Evolutionary conservation across 2,113 vertebrate species (phyloP), one percentile per base, ranked within the genome.

Genomic region (Cyprichromis sp.): DNA sequence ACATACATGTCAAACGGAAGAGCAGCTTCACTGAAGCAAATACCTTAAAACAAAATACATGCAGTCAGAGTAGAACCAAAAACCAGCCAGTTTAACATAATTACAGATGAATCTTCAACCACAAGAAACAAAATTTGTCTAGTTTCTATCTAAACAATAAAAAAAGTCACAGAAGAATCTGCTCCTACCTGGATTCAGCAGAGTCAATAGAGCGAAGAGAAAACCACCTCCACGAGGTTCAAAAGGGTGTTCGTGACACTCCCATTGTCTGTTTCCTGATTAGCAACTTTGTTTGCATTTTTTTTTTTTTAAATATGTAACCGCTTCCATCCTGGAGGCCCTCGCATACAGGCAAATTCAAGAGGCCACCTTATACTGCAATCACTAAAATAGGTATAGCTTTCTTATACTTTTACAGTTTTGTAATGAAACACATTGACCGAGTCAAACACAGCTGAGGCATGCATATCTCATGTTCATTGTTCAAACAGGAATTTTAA

Each of bases 251-350:
- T 63, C 0, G 1, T 63, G 31, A 63, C 59, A 63, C 9, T 63
- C 6, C 9, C 59, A n/a, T n/a, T n/a, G 59, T 3, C 17, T n/a
- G 31, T 63, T n/a, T 36, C 31, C 16, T 24, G 26, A n/a, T 61
- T 34, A 5, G 45, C 84, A 80, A 16, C 31, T 29, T 24, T 26
- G n/a, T 52, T 4, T 45, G 4, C 1, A 6, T 50, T 17, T 4
- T 38, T 50, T 17, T 17, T 4, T 38, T 14, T 1, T 0, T 0
- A 5, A 55, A 16, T 16, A 12, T 2, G 45, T 11, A 84, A 42
- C 19, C 0, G 0, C 40, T 76, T 5, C 42, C 24, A 8, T 45
- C 14, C 4, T 76, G 40, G 5, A 14, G 9, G 13, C 8, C n/a
- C 10, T 21, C 16, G 2, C 11, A 82, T 36, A 0, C 7, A 9